These are phyloP conservation scores for Suricata suricatta DNA, from an alignment of 2,113 vertebrate genomes.

Conservation along the genomic window DNA sequence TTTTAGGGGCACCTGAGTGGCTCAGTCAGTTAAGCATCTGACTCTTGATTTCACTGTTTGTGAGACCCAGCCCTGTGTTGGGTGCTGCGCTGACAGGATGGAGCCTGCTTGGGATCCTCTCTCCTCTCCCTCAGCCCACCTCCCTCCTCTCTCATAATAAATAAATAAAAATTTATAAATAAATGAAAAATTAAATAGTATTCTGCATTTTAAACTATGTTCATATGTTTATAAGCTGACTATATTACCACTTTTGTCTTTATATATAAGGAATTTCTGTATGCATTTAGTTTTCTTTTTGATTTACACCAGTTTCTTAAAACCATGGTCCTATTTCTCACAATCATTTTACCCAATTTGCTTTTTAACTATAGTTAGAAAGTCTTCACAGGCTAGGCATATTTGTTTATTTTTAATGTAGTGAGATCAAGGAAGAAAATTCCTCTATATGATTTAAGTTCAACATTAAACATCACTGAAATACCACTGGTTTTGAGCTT, in stretches of 20 bases:
- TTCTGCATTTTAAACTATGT: constrained; percentile 21
- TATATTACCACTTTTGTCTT: neutral
- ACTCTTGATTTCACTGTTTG: too few relatives aligned
- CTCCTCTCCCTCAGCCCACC: too few relatives aligned
- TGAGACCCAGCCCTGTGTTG: too few relatives aligned
- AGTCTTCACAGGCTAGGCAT: neutral
- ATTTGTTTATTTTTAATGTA: neutral
- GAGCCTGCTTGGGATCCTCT: too few relatives aligned
- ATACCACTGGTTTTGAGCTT: neutral
- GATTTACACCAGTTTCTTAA: neutral
- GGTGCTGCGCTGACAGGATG: too few relatives aligned
- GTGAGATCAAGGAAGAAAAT: neutral
- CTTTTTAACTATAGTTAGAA: neutral
- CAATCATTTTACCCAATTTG: neutral
- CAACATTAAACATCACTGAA: neutral
- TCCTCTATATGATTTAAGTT: neutral
- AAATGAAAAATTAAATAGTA: neutral
- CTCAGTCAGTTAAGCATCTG: too few relatives aligned
- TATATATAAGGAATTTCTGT: neutral
- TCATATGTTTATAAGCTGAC: neutral
- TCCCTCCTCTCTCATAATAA: too few relatives aligned
- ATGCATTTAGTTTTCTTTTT: neutral
- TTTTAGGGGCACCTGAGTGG: neutral
- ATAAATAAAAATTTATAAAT: too few relatives aligned
- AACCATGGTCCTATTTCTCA: neutral